phyloP scores from a whole-genome alignment of 2,888 invertebrate species.

The Perithous albicinctus region DNA sequence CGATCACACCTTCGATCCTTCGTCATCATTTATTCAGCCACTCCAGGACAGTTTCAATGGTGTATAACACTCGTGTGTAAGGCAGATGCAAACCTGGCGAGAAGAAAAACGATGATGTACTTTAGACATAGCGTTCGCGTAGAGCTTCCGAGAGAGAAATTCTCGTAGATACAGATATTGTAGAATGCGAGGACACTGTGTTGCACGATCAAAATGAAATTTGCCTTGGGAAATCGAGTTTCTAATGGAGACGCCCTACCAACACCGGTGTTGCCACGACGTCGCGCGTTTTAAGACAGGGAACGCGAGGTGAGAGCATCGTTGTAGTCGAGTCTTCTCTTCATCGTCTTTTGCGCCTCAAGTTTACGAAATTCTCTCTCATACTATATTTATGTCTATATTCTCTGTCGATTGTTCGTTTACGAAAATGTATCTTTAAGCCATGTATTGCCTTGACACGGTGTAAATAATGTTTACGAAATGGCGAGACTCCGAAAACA shows the following conservation, averaged over 20 bases:
- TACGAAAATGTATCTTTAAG: not conserved
- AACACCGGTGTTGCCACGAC: conserved; percentile 37
- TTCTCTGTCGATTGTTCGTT: not conserved
- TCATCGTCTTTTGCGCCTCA: conserved; percentile 14
- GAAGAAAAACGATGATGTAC: conserved; percentile 19
- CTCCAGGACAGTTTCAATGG: not conserved
- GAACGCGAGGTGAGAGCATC: conserved; percentile 2
- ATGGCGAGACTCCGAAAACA: not conserved
- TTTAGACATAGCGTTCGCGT: conserved; percentile 21
- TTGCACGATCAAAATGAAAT: conserved; percentile 63
- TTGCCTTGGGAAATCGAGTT: conserved; percentile 66
- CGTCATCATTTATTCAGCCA: not conserved
- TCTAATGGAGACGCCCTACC: conserved; percentile 63
- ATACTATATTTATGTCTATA: not conserved
- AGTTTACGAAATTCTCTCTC: conserved; percentile 18
- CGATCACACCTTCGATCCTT: conserved; percentile 29
- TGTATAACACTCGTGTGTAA: not conserved
- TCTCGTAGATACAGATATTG: conserved; percentile 39
- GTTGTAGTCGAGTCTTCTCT: conserved; percentile 18
- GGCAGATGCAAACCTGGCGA: not conserved
- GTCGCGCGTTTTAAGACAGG: conserved; percentile 55
- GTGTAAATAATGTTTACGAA: not conserved
- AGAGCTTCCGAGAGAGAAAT: conserved; percentile 46
- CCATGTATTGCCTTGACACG: not conserved
- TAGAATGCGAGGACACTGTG: conserved; percentile 27